Base-by-base conservation (phyloP, 2,797 vertebrate species). In the Stomatorhinus walkeri region DNA sequence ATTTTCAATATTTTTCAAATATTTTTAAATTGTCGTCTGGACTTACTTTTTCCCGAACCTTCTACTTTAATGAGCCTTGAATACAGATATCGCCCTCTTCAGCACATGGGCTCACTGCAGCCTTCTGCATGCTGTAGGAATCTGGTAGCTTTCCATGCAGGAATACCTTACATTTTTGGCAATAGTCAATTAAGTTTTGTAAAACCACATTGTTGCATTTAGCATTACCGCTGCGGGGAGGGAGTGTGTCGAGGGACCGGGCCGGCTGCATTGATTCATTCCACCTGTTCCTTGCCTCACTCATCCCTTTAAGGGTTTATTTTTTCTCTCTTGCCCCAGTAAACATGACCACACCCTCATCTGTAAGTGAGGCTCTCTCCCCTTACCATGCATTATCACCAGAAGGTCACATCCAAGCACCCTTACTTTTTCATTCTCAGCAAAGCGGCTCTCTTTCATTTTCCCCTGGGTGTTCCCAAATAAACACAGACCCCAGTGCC, bases 61-160 rank as follows among this genome's bases (percentile, higher is more conserved):
- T 68, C 24, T 68, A 68, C 61, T 32, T 68, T 32, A 68, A 68
- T 68, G 61, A 28, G 12, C 64, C 12, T 14, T 4, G 64, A 16
- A 72, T 72, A 16, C 28, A 16, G 64, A 36, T 6, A 72, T 36
- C 28, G 9, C 28, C 28, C 64, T 72, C 64, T 36, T 72, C 14
- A 72, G 61, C 36, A 16, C 4, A 16, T 92, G 91, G 92, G 89
- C 94, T 92, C 93, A 94, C 94, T 94, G 92, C 90, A 92, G 88
- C 91, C 92, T 93, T 92, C 91, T 89, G 92, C 91, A 81, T 10
- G 40, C 36, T 1, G 6, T n/a, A 43, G 40, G 40, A 46, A 43
- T 46, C 19, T 81, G 40, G 36, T 46, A 43, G 40, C 14, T n/a
- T 46, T n/a, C 8, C 40, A 46, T 46, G 36, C 36, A 81, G 40